Evolutionary conservation across 2,888 invertebrate genomes (phyloP).

Genomic region (Eremobia ochroleuca): DNA sequence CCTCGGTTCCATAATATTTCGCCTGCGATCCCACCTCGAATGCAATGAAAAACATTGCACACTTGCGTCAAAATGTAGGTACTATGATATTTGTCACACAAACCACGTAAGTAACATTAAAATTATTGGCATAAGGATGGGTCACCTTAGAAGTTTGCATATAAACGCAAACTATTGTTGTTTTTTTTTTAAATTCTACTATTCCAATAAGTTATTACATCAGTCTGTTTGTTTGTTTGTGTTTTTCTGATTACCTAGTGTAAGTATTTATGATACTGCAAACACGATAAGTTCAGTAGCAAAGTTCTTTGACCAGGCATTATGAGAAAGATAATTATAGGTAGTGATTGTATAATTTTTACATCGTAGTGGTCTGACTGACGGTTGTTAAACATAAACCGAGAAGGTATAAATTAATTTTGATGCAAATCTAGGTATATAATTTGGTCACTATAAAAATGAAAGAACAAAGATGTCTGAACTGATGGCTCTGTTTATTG

Average conservation of each 20-base stretch:
- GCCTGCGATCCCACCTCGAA: background rate
- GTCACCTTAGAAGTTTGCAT: slow-evolving; percentile 19
- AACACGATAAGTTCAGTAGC: slow-evolving; percentile 2
- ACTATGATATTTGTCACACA: slow-evolving; percentile 3
- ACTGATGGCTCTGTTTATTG: background rate
- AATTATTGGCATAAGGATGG: background rate
- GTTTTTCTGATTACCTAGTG: background rate
- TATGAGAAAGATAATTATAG: background rate
- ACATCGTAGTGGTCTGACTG: background rate
- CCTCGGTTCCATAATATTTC: background rate
- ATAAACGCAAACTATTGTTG: background rate
- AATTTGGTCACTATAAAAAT: background rate
- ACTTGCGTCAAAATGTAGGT: background rate
- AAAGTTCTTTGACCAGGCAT: slow-evolving; percentile 1
- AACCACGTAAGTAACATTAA: slow-evolving; percentile 6
- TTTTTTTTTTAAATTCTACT: background rate
- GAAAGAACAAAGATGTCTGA: background rate
- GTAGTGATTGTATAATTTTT: background rate
- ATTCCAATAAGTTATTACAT: background rate
- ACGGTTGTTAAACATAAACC: background rate
- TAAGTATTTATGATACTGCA: background rate
- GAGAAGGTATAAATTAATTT: background rate
- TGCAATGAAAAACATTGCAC: background rate
- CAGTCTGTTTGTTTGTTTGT: background rate
- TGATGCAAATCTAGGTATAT: background rate